phyloP scores from a whole-genome alignment of 2,797 vertebrate genomes.

The Spizella passerina region DNA sequence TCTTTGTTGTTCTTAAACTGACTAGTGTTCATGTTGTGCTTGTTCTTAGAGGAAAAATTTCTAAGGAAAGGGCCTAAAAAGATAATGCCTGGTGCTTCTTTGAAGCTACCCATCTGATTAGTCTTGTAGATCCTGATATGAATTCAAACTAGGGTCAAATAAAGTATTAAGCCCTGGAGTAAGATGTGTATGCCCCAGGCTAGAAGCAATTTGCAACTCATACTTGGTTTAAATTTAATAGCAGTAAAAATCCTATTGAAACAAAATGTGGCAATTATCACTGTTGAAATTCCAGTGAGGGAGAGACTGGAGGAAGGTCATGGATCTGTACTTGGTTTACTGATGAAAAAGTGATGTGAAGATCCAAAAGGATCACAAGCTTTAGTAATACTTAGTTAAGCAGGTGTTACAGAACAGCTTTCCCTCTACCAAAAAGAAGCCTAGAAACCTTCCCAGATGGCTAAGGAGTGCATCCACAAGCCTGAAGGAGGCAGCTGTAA shows the following conservation, averaged over 20 bases:
- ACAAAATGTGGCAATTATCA: constrained; percentile 14
- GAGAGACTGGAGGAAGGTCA: background rate
- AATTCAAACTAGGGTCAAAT: constrained; percentile 46
- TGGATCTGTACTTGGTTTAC: background rate
- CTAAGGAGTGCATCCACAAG: background rate
- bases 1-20: background rate
- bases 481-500: background rate
- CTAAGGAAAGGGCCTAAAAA: background rate
- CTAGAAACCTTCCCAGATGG: background rate
- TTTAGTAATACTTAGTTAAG: background rate
- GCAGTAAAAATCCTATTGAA: constrained; percentile 44
- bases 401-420: background rate
- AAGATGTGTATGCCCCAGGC: constrained; percentile 39
- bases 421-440: background rate
- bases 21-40: background rate
- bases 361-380: background rate
- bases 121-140: constrained; percentile 23
- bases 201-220: constrained; percentile 50
- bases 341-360: background rate
- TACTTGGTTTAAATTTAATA: constrained; percentile 53
- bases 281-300: background rate
- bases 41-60: background rate
- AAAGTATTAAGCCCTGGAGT: constrained; percentile 43
- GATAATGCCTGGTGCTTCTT: background rate
- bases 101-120: background rate